A percentile compares a stretch with the other conserved stretches of the same genome.
Evolutionary conservation across 2,113 vertebrate genomes (phyloP).

Genomic region (Asarcornis scutulata): DNA sequence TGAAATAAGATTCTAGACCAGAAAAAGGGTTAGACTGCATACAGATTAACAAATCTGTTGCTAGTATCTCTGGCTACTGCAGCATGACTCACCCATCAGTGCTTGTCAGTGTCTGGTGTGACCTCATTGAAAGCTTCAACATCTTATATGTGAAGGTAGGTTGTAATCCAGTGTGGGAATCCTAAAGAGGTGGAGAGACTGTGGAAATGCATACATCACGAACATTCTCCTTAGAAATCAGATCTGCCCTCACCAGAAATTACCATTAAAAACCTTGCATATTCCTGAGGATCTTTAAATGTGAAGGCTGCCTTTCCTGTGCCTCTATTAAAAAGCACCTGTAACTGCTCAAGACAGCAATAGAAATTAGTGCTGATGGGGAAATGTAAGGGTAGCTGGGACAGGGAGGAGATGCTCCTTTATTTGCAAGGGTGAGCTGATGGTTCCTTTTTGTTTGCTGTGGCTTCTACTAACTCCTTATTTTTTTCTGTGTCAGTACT

Average conservation of each 20-base stretch:
- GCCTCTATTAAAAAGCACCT: background rate
- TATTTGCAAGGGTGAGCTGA: background rate
- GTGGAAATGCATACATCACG: background rate
- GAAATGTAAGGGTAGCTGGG: background rate
- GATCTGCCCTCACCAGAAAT: background rate
- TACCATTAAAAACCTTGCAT: background rate
- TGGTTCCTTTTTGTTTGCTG: background rate
- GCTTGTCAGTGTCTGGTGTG: constrained; percentile 75
- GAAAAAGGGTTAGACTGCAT: constrained; percentile 74
- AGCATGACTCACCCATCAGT: constrained; percentile 80
- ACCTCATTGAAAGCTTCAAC: constrained; percentile 75
- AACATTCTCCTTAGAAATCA: background rate
- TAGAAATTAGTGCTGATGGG: background rate
- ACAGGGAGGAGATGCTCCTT: background rate
- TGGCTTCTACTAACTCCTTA: background rate
- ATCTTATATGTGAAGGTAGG: constrained; percentile 26
- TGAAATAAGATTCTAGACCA: constrained; percentile 70
- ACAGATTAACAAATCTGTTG: constrained; percentile 75
- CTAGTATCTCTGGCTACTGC: constrained; percentile 78
- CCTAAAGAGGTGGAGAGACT: background rate
- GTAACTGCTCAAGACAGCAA: background rate
- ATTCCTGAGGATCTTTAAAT: background rate
- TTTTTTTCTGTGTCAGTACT: background rate
- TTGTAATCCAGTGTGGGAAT: constrained; percentile 51
- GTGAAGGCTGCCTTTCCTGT: background rate